A percentile compares a stretch with the other conserved stretches of the same genome.
phyloP scores from a whole-genome alignment of 2,113 vertebrate genomes.

The Theristicus caerulescens region DNA sequence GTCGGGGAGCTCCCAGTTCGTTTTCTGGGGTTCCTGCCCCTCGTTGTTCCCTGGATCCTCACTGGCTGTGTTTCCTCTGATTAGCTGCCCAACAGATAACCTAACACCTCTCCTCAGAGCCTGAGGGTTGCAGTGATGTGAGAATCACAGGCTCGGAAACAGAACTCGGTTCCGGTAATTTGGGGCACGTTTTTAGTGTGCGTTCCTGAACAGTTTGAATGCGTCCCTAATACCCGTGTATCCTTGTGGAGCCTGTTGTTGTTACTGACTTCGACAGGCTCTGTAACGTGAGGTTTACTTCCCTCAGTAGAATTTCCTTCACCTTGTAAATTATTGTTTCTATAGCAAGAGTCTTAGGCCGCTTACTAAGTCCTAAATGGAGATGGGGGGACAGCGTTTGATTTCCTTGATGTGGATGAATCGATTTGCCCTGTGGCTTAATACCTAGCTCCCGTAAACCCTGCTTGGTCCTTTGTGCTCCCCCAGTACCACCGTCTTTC shows the following conservation, averaged over 20 bases:
- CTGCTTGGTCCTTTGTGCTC: neutral
- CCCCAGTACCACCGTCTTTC: neutral
- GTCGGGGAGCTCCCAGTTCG: neutral
- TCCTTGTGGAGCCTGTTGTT: neutral
- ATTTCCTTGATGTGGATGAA: neutral
- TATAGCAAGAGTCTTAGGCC: neutral
- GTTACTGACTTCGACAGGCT: neutral
- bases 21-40: neutral
- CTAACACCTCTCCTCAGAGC: neutral
- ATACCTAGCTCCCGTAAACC: neutral
- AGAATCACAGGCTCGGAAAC: neutral
- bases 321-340: neutral
- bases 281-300: neutral
- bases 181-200: neutral
- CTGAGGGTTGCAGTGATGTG: neutral
- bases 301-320: neutral
- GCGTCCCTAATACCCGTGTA: neutral
- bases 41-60: accelerated
- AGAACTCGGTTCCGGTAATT: neutral
- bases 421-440: neutral
- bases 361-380: neutral
- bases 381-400: neutral
- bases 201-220: neutral
- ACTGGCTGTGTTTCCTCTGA: neutral
- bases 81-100: neutral